Conservation (phyloP, 2,797 vertebrate genomes). For the Mareca penelope region DNA sequence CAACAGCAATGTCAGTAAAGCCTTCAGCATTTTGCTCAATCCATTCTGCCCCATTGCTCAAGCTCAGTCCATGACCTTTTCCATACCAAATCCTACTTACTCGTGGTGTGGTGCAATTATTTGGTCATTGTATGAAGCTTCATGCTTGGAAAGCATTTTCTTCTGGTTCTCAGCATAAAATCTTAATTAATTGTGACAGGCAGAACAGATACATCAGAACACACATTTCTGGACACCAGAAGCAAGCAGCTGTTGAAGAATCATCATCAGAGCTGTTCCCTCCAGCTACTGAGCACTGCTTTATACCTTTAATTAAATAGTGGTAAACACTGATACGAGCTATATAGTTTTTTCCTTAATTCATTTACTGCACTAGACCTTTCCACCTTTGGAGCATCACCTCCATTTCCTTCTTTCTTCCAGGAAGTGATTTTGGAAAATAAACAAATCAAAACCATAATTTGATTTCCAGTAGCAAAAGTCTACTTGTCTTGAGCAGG, state of each 20-base stretch:
- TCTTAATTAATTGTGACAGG: background rate
- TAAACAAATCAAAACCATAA: too few relatives aligned
- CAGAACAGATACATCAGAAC: rapidly evolving
- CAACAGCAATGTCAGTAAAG: background rate
- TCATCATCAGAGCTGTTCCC: background rate
- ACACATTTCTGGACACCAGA: rapidly evolving
- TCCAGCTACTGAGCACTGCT: rapidly evolving
- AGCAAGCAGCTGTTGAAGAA: background rate
- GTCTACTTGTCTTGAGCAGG: background rate
- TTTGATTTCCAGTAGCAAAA: background rate
- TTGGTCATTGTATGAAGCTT: background rate
- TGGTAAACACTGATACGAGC: rapidly evolving
- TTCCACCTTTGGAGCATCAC: background rate
- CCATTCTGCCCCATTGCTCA: background rate
- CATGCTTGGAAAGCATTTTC: rapidly evolving
- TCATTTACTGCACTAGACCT: background rate
- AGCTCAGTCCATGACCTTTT: too few relatives aligned
- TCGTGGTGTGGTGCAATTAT: rapidly evolving
- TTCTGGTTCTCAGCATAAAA: background rate
- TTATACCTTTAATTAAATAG: background rate
- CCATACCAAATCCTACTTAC: background rate
- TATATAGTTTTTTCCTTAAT: background rate
- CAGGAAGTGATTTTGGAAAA: background rate
- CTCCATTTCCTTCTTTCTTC: background rate
- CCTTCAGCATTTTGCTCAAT: background rate